Evolutionary conservation across 2,888 invertebrate species (phyloP).

Genomic region (Ormyrus thymus): DNA sequence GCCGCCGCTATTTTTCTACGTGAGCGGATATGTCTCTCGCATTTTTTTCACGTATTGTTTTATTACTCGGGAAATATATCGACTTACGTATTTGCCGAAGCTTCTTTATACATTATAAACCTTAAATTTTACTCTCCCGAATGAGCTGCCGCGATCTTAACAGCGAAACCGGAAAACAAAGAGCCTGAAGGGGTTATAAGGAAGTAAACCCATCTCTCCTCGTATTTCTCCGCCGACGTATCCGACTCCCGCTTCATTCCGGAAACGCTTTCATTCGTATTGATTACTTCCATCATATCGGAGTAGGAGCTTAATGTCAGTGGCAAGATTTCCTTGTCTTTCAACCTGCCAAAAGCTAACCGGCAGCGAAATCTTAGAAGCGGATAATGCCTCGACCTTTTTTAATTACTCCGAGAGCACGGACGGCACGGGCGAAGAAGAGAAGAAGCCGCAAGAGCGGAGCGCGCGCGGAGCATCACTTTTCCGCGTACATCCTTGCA

Average conservation of each 20-base stretch:
- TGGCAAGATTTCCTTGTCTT: slow-evolving; percentile 24
- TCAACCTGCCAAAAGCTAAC: slow-evolving; percentile 9
- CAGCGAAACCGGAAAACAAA: no score
- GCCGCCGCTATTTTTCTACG: no score
- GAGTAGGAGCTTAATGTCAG: slow-evolving; percentile 18
- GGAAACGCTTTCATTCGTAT: slow-evolving; percentile 39
- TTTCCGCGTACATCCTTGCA: neutral
- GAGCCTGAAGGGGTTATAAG: no score
- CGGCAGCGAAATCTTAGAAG: slow-evolving; percentile 38
- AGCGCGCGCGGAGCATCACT: no score
- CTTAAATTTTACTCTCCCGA: no score
- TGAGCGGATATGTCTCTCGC: no score
- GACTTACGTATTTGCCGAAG: no score
- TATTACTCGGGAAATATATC: no score
- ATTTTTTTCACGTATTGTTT: no score
- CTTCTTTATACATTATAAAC: no score
- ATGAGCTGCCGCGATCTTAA: no score
- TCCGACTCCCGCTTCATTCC: neutral
- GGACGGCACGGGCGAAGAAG: neutral
- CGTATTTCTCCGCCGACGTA: neutral
- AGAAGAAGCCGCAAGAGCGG: slow-evolving; percentile 8
- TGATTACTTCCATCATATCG: slow-evolving; percentile 34
- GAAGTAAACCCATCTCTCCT: neutral
- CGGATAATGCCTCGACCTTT: slow-evolving; percentile 25
- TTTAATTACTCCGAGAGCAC: slow-evolving; percentile 43